Evolutionary conservation across 1,140 invertebrate genomes (phyloP).

Genomic region (Listronotus bonariensis): DNA sequence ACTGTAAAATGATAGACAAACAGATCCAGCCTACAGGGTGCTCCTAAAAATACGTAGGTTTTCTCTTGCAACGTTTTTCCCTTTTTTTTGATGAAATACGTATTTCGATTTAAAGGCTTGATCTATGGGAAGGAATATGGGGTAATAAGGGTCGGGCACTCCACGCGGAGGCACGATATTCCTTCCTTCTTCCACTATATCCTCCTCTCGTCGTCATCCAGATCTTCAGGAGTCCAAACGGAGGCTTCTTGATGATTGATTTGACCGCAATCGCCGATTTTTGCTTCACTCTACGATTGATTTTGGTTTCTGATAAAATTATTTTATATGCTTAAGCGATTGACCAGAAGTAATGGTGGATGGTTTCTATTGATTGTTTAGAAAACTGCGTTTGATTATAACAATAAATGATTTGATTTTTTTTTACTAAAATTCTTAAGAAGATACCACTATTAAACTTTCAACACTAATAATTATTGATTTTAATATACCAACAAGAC

Average conservation of each 20-base stretch:
- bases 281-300: conserved; percentile 35
- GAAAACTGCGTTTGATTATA: too few relatives aligned
- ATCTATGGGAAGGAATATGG: conserved; percentile 70
- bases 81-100: conserved; percentile 67
- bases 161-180: conserved; percentile 55
- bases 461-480: too few relatives aligned
- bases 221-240: conserved; percentile 47
- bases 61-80: conserved; percentile 69
- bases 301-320: not conserved
- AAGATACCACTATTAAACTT: too few relatives aligned
- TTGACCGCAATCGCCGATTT: conserved; percentile 51
- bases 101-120: conserved; percentile 73
- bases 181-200: conserved; percentile 50
- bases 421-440: too few relatives aligned
- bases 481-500: too few relatives aligned
- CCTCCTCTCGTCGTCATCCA: conserved; percentile 52
- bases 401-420: too few relatives aligned
- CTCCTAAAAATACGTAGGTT: conserved; percentile 70
- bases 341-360: too few relatives aligned
- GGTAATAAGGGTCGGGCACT: conserved; percentile 68
- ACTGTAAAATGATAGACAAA: conserved; percentile 74
- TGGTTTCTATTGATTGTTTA: too few relatives aligned
- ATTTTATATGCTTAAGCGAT: too few relatives aligned
- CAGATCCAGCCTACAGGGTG: conserved; percentile 71
- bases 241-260: conserved; percentile 48